These are phyloP conservation scores for Nowickia ferox DNA, from an alignment of 2,888 invertebrate genomes.

Conservation along the genomic window DNA sequence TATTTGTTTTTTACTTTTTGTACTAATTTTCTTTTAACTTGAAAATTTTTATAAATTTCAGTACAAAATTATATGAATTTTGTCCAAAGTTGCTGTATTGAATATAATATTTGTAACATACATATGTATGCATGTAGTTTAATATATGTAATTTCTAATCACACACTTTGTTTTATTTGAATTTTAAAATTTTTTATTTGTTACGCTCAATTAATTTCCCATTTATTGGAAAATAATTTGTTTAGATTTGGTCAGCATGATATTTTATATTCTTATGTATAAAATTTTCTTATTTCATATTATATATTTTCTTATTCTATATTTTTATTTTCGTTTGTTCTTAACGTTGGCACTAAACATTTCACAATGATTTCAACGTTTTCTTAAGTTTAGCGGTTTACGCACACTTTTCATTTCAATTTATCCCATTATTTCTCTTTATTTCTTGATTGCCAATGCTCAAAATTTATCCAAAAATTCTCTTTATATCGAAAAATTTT, in stretches of 20 bases:
- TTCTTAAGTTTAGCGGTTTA: constrained; percentile 63
- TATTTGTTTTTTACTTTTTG: neutral
- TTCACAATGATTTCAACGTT: constrained; percentile 63
- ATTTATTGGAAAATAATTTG: constrained; percentile 23
- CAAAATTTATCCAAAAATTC: constrained; percentile 18
- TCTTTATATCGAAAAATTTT: constrained; percentile 17
- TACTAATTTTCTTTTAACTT: constrained; percentile 27
- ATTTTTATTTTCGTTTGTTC: constrained; percentile 39
- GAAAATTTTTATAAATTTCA: neutral
- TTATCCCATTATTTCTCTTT: constrained; percentile 35
- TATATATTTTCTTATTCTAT: neutral
- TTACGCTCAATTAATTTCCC: constrained; percentile 56
- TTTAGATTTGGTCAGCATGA: constrained; percentile 25
- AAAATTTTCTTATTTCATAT: neutral
- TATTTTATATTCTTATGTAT: constrained; percentile 21
- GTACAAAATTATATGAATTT: neutral
- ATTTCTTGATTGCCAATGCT: constrained; percentile 10
- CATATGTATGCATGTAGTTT: no score
- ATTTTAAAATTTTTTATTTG: constrained; percentile 34
- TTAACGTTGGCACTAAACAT: constrained; percentile 63
- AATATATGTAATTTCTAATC: neutral
- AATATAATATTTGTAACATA: no score
- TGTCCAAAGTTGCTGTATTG: no score
- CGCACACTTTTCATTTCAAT: constrained; percentile 61
- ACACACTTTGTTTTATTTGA: neutral